phyloP scores from a whole-genome alignment of 2,888 invertebrate species.

The Eremobia ochroleuca region DNA sequence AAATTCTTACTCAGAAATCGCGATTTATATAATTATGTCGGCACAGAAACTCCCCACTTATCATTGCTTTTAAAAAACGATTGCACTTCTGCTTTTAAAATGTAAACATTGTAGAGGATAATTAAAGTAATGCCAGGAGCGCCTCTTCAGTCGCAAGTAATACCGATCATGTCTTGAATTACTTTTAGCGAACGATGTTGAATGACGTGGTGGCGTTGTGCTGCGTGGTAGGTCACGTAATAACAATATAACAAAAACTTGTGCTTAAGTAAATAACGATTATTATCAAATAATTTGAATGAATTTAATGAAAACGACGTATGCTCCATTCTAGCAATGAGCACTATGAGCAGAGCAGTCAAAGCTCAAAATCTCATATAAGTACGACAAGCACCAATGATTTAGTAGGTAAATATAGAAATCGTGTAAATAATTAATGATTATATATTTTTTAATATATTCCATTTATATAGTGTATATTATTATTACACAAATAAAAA shows the following conservation, averaged over 20 bases:
- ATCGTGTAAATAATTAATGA: not conserved
- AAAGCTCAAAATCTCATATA: not conserved
- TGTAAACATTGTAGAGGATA: slow-evolving; percentile 55
- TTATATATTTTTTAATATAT: not conserved
- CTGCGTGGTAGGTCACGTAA: slow-evolving; percentile 28
- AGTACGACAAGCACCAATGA: not conserved
- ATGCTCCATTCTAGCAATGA: not conserved
- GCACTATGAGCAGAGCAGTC: not conserved
- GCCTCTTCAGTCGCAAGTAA: slow-evolving; percentile 69
- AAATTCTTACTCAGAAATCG: not conserved
- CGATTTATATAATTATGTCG: not conserved
- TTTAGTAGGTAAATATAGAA: not conserved
- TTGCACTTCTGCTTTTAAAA: slow-evolving; percentile 39
- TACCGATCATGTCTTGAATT: slow-evolving; percentile 75
- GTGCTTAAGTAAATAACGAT: slow-evolving; percentile 8
- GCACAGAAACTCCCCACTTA: not conserved
- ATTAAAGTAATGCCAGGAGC: slow-evolving; percentile 67
- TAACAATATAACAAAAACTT: slow-evolving; percentile 27
- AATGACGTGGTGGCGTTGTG: slow-evolving; percentile 37
- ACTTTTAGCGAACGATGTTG: slow-evolving; percentile 61
- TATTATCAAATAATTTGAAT: slow-evolving; percentile 21
- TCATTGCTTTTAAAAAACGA: slow-evolving; percentile 12
- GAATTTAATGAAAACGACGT: not conserved
- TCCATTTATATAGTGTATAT: not conserved
- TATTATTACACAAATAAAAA: not conserved